Evolutionary conservation across 2,888 invertebrate genomes (phyloP), one percentile per base, ranked within the genome.

Genomic region (Gastracanthus pulcherrimus): DNA sequence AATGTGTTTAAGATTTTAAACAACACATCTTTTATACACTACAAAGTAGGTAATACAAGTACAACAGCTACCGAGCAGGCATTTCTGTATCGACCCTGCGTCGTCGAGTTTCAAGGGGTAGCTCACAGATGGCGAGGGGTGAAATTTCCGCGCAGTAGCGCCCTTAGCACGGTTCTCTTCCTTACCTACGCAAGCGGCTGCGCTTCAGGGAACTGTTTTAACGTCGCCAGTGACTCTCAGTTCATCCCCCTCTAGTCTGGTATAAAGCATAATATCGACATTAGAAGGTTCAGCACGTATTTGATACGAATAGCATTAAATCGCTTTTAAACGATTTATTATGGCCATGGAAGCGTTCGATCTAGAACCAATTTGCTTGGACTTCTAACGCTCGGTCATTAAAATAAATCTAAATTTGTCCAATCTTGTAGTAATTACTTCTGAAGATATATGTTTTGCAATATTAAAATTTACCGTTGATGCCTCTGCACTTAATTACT

Each of bases 261-360:
- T 13, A 16, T 34, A 19, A 2, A 29, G 36, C 64, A 38, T 62
- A 72, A 76, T 80, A 62, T 75, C 67, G 55, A 81, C 84, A 84
- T 89, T 87, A 70, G 84, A 81, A 88, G 85, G 82, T 83, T 84
- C 75, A 71, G 86, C 89, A 89, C 89, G 89, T 89, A 88, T 81
- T 84, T 71, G 82, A 79, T 67, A 76, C 74, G 82, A 76, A 78
- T 84, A 41, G 45, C 67, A 80, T 76, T 76, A 45, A 76, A 80
- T 76, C 55, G 67, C 83, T 82, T 80, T 76, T 87, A 87, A 89
- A 85, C 87, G 88, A 89, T 89, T 88, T 88, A 89, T 87, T 84
- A 75, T 66, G 66, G 79, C 55, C n/a, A 48, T 76, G 83, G 85
- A 86, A 86, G 87, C 87, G 83, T 84, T 85, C 83, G 69, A 80